Base-by-base conservation (phyloP, 2,113 vertebrate genomes). In the Chloroceryle aenea region DNA sequence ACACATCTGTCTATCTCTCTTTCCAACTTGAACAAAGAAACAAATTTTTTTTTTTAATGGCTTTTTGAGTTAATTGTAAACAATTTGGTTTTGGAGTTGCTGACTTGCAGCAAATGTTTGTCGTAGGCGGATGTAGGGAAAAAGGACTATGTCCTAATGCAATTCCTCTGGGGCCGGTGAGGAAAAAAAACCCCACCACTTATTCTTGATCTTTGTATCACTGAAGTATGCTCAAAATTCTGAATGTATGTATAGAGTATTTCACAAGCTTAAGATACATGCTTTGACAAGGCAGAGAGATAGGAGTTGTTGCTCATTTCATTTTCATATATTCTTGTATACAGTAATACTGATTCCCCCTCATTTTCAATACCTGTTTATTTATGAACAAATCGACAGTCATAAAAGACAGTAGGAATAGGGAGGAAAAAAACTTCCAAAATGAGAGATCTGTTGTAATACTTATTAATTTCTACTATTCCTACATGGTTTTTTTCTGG, bases 11-110 rank as follows among this genome's bases (percentile, higher is more conserved):
- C 94, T 96, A 80, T 78, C 85, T 66, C 82, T 77, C 88, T 93
- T 93, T 96, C 96, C 95, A 96, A 81, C 92, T 97, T 92, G 95
- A 97, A 96, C 95, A 96, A 97, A 96, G 93, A 90, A 94, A 64
- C 85, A 47, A 68, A 45, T 20, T 45, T 75, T 93, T 75, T 93
- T 97, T 90, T 96, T 94, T 84, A 91, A 95, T 91, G 61, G 43
- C 56, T 97, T 72, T 96, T 96, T 75, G 59, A 96, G 72, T 95
- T 96, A 95, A 97, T 96, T 95, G 88, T 97, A 96, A 96, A 97
- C 95, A 97, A 93, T 96, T 96, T 97, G 93, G 68, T 67, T 95
- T 93, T 86, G 85, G 93, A 96, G 90, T 90, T 43, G 1, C 82
- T 94, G 93, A 93, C 85, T 91, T 93, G 92, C 79, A 95, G 85